Percentiles rank a stretch among this genome's conserved stretches.
phyloP scores from a whole-genome alignment of 2,797 vertebrate genomes.

The Tapirus indicus region DNA sequence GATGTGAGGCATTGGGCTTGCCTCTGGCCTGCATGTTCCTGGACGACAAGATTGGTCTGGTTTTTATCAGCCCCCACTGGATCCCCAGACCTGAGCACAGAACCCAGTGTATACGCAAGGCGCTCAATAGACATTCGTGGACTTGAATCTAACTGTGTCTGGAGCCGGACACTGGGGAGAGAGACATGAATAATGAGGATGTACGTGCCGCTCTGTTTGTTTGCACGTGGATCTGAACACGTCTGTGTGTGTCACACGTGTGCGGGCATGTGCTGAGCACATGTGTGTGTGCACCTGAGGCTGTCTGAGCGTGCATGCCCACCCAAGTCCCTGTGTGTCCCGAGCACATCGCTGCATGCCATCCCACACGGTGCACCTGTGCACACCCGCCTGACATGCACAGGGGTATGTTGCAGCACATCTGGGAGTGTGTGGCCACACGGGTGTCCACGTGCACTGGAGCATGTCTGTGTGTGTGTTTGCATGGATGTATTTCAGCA shows the following conservation, averaged over 20 bases:
- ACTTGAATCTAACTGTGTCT: fast-evolving
- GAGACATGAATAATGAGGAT: fast-evolving
- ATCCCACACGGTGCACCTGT: neutral
- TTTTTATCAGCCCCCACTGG: neutral
- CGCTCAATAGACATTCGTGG: fast-evolving
- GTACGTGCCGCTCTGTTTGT: fast-evolving
- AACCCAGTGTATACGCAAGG: fast-evolving
- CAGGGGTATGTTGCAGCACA: no score
- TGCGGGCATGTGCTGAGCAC: neutral
- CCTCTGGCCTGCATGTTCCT: neutral
- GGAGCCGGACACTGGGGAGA: neutral
- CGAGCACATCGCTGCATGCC: neutral
- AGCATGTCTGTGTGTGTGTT: neutral
- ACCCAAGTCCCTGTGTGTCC: neutral
- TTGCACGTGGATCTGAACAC: neutral
- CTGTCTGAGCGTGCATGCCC: neutral
- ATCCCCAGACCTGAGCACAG: neutral
- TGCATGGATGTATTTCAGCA: no score
- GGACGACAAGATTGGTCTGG: fast-evolving
- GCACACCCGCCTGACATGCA: neutral
- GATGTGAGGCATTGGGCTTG: neutral
- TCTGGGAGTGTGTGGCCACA: neutral
- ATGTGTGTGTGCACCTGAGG: neutral
- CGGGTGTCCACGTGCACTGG: fast-evolving
- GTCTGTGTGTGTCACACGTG: neutral